phyloP scores from a whole-genome alignment of 2,113 vertebrate genomes.

The Vireo altiloquus region DNA sequence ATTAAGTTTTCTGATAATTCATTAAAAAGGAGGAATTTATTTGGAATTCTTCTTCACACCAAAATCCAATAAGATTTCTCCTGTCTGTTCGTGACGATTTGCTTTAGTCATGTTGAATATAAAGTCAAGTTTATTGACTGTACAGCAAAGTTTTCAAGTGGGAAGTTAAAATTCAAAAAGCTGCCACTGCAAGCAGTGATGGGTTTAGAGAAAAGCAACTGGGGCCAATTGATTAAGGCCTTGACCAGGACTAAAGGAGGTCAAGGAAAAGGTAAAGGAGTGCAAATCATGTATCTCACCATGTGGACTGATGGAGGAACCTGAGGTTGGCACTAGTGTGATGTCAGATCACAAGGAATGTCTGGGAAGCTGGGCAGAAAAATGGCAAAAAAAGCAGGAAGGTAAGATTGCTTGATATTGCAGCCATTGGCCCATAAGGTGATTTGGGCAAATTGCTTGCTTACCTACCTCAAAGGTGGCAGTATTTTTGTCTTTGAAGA shows the following conservation, averaged over 20 bases:
- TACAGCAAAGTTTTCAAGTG: not conserved
- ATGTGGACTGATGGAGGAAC: not conserved
- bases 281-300: not conserved
- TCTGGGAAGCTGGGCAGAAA: not conserved
- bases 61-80: not conserved
- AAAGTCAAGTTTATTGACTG: not conserved
- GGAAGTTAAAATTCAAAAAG: not conserved
- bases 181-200: not conserved
- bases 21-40: not conserved
- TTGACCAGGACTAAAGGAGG: not conserved
- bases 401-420: not conserved
- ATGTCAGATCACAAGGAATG: not conserved
- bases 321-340: not conserved
- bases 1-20: not conserved
- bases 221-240: not conserved
- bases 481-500: not conserved
- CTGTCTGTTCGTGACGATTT: not conserved
- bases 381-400: not conserved
- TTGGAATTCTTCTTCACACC: not conserved
- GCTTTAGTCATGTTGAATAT: not conserved
- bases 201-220: not conserved
- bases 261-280: too few relatives aligned
- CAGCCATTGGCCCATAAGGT: not conserved
- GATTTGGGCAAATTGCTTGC: not conserved
- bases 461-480: not conserved